A percentile compares a stretch with the other conserved stretches of the same genome.
Conservation (phyloP, 2,797 vertebrate genomes). For the Onychomys torridus region DNA sequence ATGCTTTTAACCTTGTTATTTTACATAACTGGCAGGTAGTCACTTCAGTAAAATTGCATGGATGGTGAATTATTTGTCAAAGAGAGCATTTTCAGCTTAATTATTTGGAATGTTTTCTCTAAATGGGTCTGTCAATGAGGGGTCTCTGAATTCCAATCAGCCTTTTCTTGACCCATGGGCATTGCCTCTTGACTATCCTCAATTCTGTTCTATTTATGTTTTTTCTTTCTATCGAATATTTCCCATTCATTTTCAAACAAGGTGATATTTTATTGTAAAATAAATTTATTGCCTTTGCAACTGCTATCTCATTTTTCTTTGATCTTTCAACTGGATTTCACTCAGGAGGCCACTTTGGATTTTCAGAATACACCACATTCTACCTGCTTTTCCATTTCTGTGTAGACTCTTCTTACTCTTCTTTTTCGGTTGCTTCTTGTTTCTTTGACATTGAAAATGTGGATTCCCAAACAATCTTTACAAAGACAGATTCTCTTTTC, state of each 20-base stretch:
- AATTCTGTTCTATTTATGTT: not conserved
- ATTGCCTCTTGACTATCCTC: not conserved
- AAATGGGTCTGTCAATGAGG: not conserved
- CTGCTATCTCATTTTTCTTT: not conserved
- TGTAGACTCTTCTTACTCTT: not conserved
- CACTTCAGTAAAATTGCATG: slow-evolving; percentile 9
- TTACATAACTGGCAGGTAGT: not conserved
- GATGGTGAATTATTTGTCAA: slow-evolving; percentile 37
- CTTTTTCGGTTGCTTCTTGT: not conserved
- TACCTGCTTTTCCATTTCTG: not conserved
- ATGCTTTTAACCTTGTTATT: slow-evolving; percentile 26
- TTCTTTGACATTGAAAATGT: not conserved
- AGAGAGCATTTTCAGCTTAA: not conserved
- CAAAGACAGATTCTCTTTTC: not conserved
- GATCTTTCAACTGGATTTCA: not conserved
- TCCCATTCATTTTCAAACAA: not conserved
- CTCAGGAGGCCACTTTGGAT: not conserved
- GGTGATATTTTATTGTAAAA: not conserved
- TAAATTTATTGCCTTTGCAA: not conserved
- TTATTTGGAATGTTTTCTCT: not conserved
- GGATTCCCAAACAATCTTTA: not conserved
- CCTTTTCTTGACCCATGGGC: not conserved
- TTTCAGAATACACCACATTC: not conserved
- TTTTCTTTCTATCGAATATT: not conserved
- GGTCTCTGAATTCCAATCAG: not conserved